Base-by-base conservation (phyloP, 2,888 invertebrate genomes). In the Deroplatys truncata region DNA sequence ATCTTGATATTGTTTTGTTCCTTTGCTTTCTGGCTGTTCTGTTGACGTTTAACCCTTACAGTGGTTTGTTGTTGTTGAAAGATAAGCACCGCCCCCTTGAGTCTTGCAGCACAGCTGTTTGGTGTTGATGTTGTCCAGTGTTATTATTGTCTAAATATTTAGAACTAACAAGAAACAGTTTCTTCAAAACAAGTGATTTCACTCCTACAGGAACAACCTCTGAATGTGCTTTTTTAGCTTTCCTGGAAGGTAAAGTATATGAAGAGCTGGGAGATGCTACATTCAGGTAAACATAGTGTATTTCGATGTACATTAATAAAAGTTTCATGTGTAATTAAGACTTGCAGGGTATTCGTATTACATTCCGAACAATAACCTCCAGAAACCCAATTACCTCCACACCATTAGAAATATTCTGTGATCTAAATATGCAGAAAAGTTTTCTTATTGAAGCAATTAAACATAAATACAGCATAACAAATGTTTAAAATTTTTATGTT, bases 101-200 rank as follows among this genome's bases (percentile, higher is more conserved):
- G 83, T 87, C 82, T 87, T 87, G 87, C 87, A 87, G 87, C 82
- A 83, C 87, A 28, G 72, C 25, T 82, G 82, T 72, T 72, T 72
- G 20, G 56, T 87, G 35, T 87, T 35, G 87, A 83, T 87, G 87
- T 87, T 87, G 87, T 87, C 56, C 56, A 72, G 56, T 72, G 56
- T 72, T 72, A 72, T 72, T 20, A 72, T 25, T 72, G 56, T 72
- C 56, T 72, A 72, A 72, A 72, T 72, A 72, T 72, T 72, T 72
- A 72, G 56, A 72, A 72, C 20, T 72, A 72, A 72, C 56, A 43
- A 72, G 20, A 72, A 25, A 72, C 5, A 20, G 56, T 72, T 20
- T 72, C 20, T 72, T 72, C 56, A 72, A 72, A 72, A 72, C 20
- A 72, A 72, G 56, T 72, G 56, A 20, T 72, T 72, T 20, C 25